These are phyloP conservation scores for Homarus americanus DNA, from an alignment of 1,140 invertebrate genomes.

Conservation along the genomic window DNA sequence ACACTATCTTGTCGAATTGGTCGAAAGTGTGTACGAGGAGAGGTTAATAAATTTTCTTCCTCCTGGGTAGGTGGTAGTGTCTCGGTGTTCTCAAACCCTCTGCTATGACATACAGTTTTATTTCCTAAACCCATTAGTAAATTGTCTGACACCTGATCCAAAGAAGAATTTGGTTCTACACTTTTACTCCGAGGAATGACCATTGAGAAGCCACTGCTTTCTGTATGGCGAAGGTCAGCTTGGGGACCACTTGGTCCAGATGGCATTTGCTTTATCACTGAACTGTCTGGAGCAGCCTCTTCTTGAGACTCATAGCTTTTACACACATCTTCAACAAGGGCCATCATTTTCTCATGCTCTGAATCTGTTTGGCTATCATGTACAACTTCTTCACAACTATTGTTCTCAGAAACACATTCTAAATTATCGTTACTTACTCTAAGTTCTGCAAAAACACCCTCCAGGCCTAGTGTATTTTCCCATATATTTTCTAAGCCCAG, in stretches of 20 bases:
- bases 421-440: slow-evolving; percentile 58
- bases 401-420: slow-evolving; percentile 52
- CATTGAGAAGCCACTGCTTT: slow-evolving; percentile 69
- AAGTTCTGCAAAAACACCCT: slow-evolving; percentile 47
- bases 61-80: slow-evolving; percentile 75
- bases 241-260: slow-evolving; percentile 68
- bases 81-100: slow-evolving; percentile 12
- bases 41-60: slow-evolving; percentile 85
- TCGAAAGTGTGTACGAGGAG: slow-evolving; percentile 86
- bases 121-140: neutral
- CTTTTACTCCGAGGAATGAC: slow-evolving; percentile 70
- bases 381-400: slow-evolving; percentile 31
- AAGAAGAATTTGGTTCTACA: slow-evolving; percentile 16
- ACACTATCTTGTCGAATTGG: slow-evolving; percentile 83
- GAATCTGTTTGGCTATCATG: slow-evolving; percentile 54
- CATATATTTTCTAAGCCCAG: slow-evolving; percentile 72
- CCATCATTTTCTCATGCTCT: slow-evolving; percentile 65
- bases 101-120: neutral
- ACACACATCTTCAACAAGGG: slow-evolving; percentile 54
- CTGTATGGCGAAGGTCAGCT: slow-evolving; percentile 67
- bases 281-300: slow-evolving; percentile 19
- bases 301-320: slow-evolving; percentile 59
- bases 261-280: slow-evolving; percentile 41
- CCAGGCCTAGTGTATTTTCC: slow-evolving; percentile 64
- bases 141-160: slow-evolving; percentile 23